Evolutionary conservation across 2,113 vertebrate genomes (phyloP).

Genomic region (Candoia aspera): DNA sequence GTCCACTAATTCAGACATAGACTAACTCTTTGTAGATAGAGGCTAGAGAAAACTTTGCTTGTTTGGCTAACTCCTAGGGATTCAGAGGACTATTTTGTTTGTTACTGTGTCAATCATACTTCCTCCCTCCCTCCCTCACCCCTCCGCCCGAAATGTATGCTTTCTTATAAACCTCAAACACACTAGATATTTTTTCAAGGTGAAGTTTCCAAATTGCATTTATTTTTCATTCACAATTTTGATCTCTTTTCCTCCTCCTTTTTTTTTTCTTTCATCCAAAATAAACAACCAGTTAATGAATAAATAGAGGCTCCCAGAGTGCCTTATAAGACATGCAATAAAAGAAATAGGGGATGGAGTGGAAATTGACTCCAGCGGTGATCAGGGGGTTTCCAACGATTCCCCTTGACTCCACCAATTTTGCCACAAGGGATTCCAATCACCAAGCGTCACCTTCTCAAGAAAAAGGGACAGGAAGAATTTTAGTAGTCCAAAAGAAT

Average conservation of each 20-base stretch:
- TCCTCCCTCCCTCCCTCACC: background rate
- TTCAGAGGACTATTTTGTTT: background rate
- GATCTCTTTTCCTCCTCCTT: background rate
- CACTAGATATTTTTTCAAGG: background rate
- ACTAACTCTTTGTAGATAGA: background rate
- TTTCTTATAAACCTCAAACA: background rate
- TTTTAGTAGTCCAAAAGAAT: background rate
- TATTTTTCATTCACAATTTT: background rate
- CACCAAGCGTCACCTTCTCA: background rate
- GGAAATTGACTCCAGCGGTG: background rate
- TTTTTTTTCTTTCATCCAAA: background rate
- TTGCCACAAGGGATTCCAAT: background rate
- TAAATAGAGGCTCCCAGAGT: background rate
- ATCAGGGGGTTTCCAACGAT: background rate
- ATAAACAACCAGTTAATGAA: background rate
- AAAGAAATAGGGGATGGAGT: background rate
- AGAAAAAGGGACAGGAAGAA: background rate
- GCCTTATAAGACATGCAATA: background rate
- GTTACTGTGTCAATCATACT: background rate
- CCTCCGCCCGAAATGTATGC: background rate
- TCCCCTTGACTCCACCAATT: background rate
- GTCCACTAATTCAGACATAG: background rate
- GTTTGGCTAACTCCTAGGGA: background rate
- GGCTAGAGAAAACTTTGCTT: background rate
- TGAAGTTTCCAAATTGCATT: background rate